Evolutionary conservation across 2,113 vertebrate species (phyloP), one percentile per base, ranked within the genome.

Genomic region (Pseudonaja textilis): DNA sequence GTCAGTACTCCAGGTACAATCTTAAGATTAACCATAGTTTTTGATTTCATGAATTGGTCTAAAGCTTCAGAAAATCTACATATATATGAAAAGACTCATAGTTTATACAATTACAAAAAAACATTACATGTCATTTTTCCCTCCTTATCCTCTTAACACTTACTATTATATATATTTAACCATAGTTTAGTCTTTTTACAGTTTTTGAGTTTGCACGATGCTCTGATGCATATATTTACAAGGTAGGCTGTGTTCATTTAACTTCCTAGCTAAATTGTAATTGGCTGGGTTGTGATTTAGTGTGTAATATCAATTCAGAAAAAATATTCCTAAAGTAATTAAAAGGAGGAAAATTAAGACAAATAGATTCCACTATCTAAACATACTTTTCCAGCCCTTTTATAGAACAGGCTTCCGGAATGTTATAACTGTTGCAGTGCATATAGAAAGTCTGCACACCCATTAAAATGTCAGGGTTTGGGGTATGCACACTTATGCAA

Each of bases 1-100:
- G 98, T 99, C 92, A 99, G 97, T 93, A 98, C 98, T 55, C 98
- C 98, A 69, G 99, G 98, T 4, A 98, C 97, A 94, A 98, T 98
- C 85, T 96, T 97, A 93, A 93, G 98, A 93, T 97, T 98, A 61
- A 99, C 95, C 97, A 99, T 98, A 50, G 97, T 97, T 95, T 97
- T 96, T 0, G 99, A 98, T 91, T 98, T 98, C 89, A 97, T 94
- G 93, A 99, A 99, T 26, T 98, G 97, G 89, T 97, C 93, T 0
- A 98, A 97, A 4, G 99, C 99, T 8, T 97, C 96, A 11, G 93
- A 89, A 98, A 98, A 99, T 74, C 99, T 99, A 56, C 85, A 92
- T 50, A 54, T 29, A 89, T 87, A 0, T 47, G 12, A 81, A 2
- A 0, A 3, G n/a, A 93, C 69, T 1, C 0, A 90, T 47, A 39